Conservation (phyloP, 2,113 vertebrate species). For the Alethe castanea region DNA sequence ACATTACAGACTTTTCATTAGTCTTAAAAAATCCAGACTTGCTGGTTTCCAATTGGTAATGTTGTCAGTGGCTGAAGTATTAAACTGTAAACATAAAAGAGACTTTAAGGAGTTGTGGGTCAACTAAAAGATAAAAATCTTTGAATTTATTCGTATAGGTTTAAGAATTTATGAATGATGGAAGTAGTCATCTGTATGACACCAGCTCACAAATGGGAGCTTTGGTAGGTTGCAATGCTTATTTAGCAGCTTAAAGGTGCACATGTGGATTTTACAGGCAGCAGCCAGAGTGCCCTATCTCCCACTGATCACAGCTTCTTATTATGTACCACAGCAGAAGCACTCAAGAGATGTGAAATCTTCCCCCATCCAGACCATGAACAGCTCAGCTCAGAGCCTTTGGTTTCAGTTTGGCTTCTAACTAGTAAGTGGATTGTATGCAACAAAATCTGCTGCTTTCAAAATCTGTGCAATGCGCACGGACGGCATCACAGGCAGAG, state of each 20-base stretch:
- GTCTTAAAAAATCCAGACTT: background rate
- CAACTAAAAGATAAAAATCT: background rate
- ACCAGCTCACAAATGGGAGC: background rate
- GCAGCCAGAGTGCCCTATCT: background rate
- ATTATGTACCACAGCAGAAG: background rate
- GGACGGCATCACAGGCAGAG: accelerated
- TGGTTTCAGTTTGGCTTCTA: background rate
- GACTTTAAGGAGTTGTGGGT: background rate
- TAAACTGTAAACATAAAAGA: background rate
- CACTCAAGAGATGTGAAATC: background rate
- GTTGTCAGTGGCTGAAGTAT: background rate
- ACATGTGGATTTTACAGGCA: background rate
- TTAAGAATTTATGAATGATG: background rate
- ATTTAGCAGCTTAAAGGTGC: background rate
- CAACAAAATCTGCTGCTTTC: background rate
- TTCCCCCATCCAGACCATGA: background rate
- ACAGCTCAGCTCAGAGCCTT: background rate
- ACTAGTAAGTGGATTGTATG: background rate
- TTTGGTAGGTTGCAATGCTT: background rate
- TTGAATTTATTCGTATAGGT: background rate
- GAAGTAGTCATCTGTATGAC: background rate
- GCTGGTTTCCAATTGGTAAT: background rate
- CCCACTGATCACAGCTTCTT: background rate
- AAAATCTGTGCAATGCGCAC: accelerated
- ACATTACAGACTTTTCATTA: background rate